Base-by-base conservation (phyloP, 2,888 invertebrate genomes). In the Latheticus oryzae region DNA sequence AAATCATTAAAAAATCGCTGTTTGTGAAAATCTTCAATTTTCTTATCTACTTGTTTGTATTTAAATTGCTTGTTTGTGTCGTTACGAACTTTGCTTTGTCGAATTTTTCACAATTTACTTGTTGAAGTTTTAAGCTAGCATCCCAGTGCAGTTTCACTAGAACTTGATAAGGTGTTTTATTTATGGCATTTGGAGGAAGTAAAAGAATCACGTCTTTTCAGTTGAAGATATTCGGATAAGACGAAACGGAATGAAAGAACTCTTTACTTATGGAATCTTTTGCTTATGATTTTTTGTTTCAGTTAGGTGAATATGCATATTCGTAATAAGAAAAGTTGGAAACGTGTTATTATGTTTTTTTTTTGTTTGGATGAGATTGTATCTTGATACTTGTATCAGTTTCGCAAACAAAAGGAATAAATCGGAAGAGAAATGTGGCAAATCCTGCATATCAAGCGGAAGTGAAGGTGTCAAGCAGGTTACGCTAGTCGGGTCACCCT, bases 381-480 rank as follows among this genome's bases (percentile, higher is more conserved):
- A 5, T 28, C 28, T 3, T 28, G 3, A 28, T 23, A 24, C 26
- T 11, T 5, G 15, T 26, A 1, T 15, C 8, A n/a, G 7, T n/a
- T 8, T 11, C 5, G 15, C 19, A 40, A 40, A 26, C 28, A 19
- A 19, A 8, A 30, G 16, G 17, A 32, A 37, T 37, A 23, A 24
- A 37, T 38, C 28, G 24, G 37, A 38, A 4, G 11, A 16, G 50
- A 50, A 48, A 23, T 13, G 35, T 24, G 19, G 48, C 21, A 48
- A 50, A 37, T 51, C 51, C 52, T 57, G 61, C 59, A 63, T 63
- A 63, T 63, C 63, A 61, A 57, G 24, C 51, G 42, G 61, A 60
- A 61, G 54, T 57, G 60, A 62, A 60, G 63, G 63, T 63, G 61
- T 60, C 60, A 62, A 60, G 53, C 56, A 58, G 61, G 61, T 60